Evolutionary conservation across 2,888 invertebrate species (phyloP).

Genomic region (Nymphalis c-album): DNA sequence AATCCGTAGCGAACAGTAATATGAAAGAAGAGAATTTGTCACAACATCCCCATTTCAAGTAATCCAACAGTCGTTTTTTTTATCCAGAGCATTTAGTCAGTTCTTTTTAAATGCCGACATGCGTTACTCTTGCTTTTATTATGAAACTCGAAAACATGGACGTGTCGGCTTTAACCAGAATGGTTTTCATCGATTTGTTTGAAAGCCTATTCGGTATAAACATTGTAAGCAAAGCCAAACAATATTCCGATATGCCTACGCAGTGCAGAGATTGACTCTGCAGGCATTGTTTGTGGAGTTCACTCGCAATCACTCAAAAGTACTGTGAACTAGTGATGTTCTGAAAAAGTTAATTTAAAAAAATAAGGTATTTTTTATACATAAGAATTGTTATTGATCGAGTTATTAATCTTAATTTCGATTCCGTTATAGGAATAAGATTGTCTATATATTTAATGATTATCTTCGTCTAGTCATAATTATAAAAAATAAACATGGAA

Average conservation of each 20-base stretch:
- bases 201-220: slow-evolving; percentile 47
- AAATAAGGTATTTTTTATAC: no score
- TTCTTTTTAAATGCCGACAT: slow-evolving; percentile 17
- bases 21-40: background rate
- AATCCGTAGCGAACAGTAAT: background rate
- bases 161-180: slow-evolving; percentile 31
- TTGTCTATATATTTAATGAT: no score
- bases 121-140: slow-evolving; percentile 20
- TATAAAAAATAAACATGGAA: no score
- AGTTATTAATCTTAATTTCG: no score
- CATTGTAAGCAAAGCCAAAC: slow-evolving; percentile 46
- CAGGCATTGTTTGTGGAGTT: slow-evolving; percentile 72
- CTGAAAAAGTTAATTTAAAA: background rate
- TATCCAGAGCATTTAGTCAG: slow-evolving; percentile 11
- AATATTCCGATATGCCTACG: slow-evolving; percentile 47
- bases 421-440: no score
- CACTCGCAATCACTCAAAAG: slow-evolving; percentile 77
- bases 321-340: slow-evolving; percentile 58
- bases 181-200: slow-evolving; percentile 26
- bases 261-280: slow-evolving; percentile 68
- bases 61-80: slow-evolving; percentile 1
- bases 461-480: no score
- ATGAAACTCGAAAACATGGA: slow-evolving; percentile 19
- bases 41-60: background rate
- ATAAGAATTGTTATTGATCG: no score